Evolutionary conservation across 2,888 invertebrate genomes (phyloP).

Genomic region (Oscheius sp.): DNA sequence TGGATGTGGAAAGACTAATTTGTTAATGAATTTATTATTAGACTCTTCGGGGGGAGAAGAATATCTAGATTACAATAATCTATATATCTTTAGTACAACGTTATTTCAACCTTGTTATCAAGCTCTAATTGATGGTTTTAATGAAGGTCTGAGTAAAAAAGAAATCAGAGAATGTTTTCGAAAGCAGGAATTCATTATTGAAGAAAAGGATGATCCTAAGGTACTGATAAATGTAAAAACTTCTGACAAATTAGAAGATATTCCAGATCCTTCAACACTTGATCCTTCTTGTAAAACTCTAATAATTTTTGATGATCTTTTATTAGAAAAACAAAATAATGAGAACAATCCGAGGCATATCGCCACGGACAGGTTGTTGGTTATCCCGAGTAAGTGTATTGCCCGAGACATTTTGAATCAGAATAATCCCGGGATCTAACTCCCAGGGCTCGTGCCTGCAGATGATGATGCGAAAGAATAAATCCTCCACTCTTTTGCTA

Average conservation of each 20-base stretch:
- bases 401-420: too few species aligned
- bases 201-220: not conserved
- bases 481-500: too few species aligned
- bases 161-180: slow-evolving; percentile 39
- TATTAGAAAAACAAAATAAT: slow-evolving; percentile 4
- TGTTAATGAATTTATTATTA: not conserved
- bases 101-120: slow-evolving; percentile 54
- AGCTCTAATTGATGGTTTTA: slow-evolving; percentile 45
- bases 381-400: too few species aligned
- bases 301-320: slow-evolving; percentile 17
- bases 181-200: slow-evolving; percentile 1
- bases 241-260: slow-evolving; percentile 7
- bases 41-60: slow-evolving; percentile 8
- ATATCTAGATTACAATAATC: slow-evolving; percentile 50
- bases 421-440: too few species aligned
- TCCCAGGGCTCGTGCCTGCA: too few species aligned
- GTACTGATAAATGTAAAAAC: slow-evolving; percentile 1
- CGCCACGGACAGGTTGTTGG: not conserved
- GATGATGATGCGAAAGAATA: too few species aligned
- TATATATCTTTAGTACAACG: slow-evolving; percentile 53
- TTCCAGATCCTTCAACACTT: not conserved
- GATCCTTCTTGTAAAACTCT: not conserved
- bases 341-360: slow-evolving; percentile 3
- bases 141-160: slow-evolving; percentile 45
- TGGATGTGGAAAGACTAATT: too few species aligned